Evolutionary conservation across 2,888 invertebrate species (phyloP), one percentile per base, ranked within the genome.

Genomic region (Atethmia centrago): DNA sequence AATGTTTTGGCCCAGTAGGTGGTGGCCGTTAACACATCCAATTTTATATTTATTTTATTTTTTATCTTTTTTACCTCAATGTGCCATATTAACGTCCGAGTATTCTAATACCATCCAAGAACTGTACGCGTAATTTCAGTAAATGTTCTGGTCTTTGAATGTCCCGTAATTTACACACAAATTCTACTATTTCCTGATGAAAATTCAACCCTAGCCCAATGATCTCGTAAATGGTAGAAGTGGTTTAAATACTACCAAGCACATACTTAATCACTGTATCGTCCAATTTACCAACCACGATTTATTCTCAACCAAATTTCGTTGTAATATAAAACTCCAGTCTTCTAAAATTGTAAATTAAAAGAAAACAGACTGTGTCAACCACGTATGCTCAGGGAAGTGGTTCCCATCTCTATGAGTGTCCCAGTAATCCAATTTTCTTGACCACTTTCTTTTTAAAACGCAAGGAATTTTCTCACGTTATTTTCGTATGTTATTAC

Each of bases 351-450:
- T 69, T 51, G 71, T 25, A 82, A 85, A 85, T 82, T 82, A 82
- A 85, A 82, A 68, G 79, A 85, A 85, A 82, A 82, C 78, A 81
- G 42, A 51, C 68, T 49, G 61, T 36, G 63, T 71, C 76, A 74
- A 53, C 70, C 28, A 76, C 58, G 65, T 85, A 70, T 81, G 66
- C 58, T 55, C 61, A 45, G 14, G 16, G 19, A 70, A 80, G 76
- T 69, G 69, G 65, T 58, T 64, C 51, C 25, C 58, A 63, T 74
- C 45, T 62, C 47, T 47, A 58, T 12, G 40, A 81, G 85, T 53
- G 51, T 55, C 40, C 25, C 55, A 53, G 71, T 71, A 85, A 82
- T 82, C 68, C 68, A 82, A 82, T 82, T 81, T 82, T 55, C 62
- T 56, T 21, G 65, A 77, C 56, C 47, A 58, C 77, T 69, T 68